Conservation (phyloP, 2,888 invertebrate species). For the Agrochola lota region DNA sequence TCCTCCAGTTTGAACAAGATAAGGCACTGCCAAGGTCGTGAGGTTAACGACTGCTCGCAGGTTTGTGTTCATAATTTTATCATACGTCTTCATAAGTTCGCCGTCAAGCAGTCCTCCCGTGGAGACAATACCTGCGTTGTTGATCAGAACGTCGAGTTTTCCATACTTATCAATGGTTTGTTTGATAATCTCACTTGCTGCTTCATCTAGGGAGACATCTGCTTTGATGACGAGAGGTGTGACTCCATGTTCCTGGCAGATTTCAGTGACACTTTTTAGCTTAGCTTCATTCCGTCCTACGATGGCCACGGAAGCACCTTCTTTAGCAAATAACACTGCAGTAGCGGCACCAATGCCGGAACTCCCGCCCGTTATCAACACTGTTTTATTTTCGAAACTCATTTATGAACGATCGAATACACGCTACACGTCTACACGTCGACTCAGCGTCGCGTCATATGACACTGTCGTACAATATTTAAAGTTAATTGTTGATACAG, state of each 20-base stretch:
- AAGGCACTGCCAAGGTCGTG: conserved; percentile 54
- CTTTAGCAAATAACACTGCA: conserved; percentile 72
- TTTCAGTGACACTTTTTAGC: conserved; percentile 61
- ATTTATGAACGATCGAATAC: conserved; percentile 34
- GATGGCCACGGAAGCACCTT: conserved; percentile 73
- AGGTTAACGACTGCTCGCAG: conserved; percentile 55
- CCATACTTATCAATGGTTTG: conserved; percentile 65
- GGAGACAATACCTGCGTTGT: conserved; percentile 62
- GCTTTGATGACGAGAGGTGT: conserved; percentile 55
- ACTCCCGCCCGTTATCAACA: conserved; percentile 76
- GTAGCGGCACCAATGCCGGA: conserved; percentile 79
- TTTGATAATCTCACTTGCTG: conserved; percentile 58
- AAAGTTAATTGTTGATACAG: neutral
- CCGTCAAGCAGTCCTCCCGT: conserved; percentile 34
- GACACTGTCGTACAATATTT: neutral
- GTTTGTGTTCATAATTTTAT: conserved; percentile 63
- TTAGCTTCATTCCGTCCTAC: conserved; percentile 73
- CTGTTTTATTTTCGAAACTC: conserved; percentile 70
- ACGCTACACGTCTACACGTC: neutral
- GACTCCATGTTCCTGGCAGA: conserved; percentile 37
- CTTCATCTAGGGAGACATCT: conserved; percentile 60
- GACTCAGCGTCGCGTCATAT: neutral
- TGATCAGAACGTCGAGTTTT: conserved; percentile 69
- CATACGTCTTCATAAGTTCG: conserved; percentile 54
- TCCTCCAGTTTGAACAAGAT: conserved; percentile 64